Evolutionary conservation across 2,113 vertebrate genomes (phyloP).

Genomic region (Carettochelys insculpta): DNA sequence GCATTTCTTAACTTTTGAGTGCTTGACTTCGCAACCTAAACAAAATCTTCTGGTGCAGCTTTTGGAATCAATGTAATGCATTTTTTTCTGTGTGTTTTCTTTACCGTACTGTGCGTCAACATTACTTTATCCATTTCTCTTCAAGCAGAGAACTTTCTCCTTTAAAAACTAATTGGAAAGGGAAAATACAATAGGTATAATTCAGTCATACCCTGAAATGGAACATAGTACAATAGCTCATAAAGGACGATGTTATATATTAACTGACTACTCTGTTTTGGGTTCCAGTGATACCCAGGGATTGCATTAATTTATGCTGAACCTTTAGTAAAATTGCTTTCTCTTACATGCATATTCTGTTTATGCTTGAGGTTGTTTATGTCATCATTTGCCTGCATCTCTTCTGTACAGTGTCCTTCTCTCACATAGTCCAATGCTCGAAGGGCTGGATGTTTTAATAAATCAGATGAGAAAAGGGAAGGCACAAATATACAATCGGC

Average conservation of each 20-base stretch:
- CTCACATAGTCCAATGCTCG: neutral
- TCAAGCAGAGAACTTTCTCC: neutral
- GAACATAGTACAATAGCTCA: neutral
- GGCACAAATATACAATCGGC: neutral
- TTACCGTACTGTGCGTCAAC: neutral
- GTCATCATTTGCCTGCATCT: neutral
- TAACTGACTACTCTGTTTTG: neutral
- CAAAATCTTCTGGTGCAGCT: neutral
- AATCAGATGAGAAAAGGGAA: neutral
- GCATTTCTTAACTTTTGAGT: neutral
- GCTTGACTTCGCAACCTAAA: neutral
- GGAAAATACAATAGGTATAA: neutral
- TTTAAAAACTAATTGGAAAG: neutral
- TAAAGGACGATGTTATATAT: neutral
- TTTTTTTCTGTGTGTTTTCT: neutral
- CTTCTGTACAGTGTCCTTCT: neutral
- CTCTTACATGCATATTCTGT: neutral
- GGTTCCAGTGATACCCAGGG: neutral
- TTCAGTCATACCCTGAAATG: neutral
- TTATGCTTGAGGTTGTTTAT: neutral
- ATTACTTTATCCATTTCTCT: neutral
- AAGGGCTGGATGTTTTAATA: neutral
- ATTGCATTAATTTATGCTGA: neutral
- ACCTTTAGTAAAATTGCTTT: neutral
- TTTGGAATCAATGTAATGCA: neutral